Base-by-base conservation (phyloP, 1,140 invertebrate species). In the Micrasema minimum region DNA sequence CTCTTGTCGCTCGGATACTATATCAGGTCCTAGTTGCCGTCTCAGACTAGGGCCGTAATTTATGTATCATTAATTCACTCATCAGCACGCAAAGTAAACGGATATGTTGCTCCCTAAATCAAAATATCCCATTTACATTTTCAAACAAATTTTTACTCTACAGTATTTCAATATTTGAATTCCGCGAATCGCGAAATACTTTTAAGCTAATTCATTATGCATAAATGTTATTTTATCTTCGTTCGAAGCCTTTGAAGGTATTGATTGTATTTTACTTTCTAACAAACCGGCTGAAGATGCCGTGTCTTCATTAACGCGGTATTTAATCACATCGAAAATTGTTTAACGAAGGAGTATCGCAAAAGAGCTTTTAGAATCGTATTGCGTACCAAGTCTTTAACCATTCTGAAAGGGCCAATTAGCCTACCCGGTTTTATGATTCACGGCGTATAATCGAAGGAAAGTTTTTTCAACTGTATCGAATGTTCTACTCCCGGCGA, bases 401-500 rank as follows among this genome's bases (percentile, higher is more conserved):
- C 53, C 53, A 23, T 38, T 57, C 31, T 57, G 37, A 38, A 38
- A 23, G 20, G n/a, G 18, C 16, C 57, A 62, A 62, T 62, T 62
- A 62, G 35, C 41, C 16, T 2, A 12, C 41, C 37, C 10, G 10
- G 14, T 48, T 48, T 48, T 43, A 65, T 48, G 45, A 65, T 50
- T 65, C 62, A 46, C 62, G 20, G 45, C 23, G 26, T 14, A 65
- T 35, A 35, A 14, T 43, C 16, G 37, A 22, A 26, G n/a, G 1
- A 20, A 50, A 66, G 41, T 20, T 66, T 66, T 46, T 71, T 31
- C 11, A 35, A 37, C 41, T 72, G 35, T 72, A 72, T 72, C 70
- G 53, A 72, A 31, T 37, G 43, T 48, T 35, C 20, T 12, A 20
- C 16, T 31, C 51, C 46, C 14, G 59, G 16, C 53, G 41, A 62